Evolutionary conservation across 2,888 invertebrate species (phyloP).

Genomic region (Pseudoips prasinana): DNA sequence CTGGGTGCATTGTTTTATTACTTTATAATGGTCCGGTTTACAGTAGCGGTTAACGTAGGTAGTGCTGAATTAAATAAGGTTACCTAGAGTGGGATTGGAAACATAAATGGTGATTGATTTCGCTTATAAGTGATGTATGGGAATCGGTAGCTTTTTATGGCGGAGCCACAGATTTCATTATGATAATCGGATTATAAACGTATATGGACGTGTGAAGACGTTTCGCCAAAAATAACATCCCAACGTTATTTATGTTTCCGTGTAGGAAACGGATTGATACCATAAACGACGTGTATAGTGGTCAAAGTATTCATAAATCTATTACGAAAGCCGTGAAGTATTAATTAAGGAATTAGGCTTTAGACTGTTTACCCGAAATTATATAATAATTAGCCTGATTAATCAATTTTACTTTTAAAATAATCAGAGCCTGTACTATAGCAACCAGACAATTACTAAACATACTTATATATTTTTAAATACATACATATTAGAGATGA

Average conservation of each 20-base stretch:
- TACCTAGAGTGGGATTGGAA: constrained; percentile 35
- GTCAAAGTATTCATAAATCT: too few species aligned
- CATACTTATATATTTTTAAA: too few species aligned
- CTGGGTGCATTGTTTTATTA: constrained; percentile 61
- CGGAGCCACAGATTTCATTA: constrained; percentile 25
- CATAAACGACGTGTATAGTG: too few species aligned
- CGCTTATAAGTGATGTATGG: constrained; percentile 25
- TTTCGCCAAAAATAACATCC: constrained; percentile 13
- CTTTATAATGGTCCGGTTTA: constrained; percentile 60
- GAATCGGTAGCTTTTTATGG: constrained; percentile 23
- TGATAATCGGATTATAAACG: constrained; percentile 26
- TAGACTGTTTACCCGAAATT: too few species aligned
- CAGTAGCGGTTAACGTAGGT: constrained; percentile 56
- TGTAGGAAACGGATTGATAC: not conserved
- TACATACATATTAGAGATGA: too few species aligned
- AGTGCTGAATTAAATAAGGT: constrained; percentile 34
- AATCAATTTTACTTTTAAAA: too few species aligned
- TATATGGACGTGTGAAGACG: constrained; percentile 21
- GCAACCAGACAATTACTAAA: too few species aligned
- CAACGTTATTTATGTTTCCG: constrained; percentile 16
- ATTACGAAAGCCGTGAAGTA: too few species aligned
- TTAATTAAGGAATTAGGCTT: too few species aligned
- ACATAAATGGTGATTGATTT: constrained; percentile 31
- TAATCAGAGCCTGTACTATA: too few species aligned
- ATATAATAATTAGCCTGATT: too few species aligned